Conservation (phyloP, 2,113 vertebrate genomes). For the Neotoma lepida region DNA sequence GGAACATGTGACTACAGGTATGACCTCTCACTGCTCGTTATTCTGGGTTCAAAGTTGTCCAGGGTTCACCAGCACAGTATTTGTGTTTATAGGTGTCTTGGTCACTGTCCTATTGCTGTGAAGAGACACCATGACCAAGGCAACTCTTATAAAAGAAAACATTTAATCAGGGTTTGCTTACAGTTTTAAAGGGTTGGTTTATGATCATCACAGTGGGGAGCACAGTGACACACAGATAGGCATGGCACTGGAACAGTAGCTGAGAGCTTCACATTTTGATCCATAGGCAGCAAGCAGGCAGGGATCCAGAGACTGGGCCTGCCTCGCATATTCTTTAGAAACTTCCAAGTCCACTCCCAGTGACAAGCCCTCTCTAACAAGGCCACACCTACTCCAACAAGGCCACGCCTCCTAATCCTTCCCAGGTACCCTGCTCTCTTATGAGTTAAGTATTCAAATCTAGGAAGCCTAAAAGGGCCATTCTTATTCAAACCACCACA, state of each 20-base stretch:
- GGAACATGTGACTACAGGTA: not conserved
- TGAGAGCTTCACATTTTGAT: not conserved
- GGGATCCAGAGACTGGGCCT: not conserved
- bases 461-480: not conserved
- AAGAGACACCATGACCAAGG: not conserved
- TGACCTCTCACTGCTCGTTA: not conserved
- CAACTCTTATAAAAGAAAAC: not conserved
- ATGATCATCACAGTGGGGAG: not conserved
- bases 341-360: not conserved
- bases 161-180: not conserved
- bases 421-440: not conserved
- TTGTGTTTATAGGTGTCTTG: not conserved
- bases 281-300: not conserved
- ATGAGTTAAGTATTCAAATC: not conserved
- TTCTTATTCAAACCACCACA: not conserved
- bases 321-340: not conserved
- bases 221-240: not conserved
- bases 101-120: not conserved
- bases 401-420: not conserved
- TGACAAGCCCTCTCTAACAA: not conserved
- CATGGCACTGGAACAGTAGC: not conserved
- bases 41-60: not conserved
- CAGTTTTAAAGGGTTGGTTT: not conserved
- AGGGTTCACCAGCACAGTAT: not conserved
- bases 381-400: not conserved